Evolutionary conservation across 2,797 vertebrate species (phyloP), one percentile per base, ranked within the genome.

Genomic region (Rhabdophis nuchalis): DNA sequence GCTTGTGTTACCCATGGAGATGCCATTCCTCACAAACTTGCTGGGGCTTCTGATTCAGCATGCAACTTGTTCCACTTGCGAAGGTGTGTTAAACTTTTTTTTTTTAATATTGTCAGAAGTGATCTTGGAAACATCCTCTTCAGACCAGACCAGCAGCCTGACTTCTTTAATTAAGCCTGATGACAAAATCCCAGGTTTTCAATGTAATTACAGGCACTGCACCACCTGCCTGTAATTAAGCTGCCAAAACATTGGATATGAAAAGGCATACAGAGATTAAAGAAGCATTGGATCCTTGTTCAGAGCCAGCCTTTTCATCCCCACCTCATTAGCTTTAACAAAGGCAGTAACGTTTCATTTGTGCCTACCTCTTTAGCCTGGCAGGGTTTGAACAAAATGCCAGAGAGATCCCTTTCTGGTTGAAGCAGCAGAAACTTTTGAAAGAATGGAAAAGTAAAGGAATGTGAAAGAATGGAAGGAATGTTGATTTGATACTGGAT

Each of bases 221-320:
- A 96, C 95, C 96, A 97, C 95, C 96, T 97, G 96, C 88, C 93
- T 96, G 95, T 94, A 96, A 97, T 97, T 97, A 96, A 96, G 91
- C 94, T 96, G 96, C 96, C 96, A 97, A 96, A 97, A 96, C 96
- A 97, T 95, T 97, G 96, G 94, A 91, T 93, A 89, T 95, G 93
- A 96, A 97, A 93, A 93, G 93, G 93, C 95, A 93, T 93, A 89
- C 91, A 10, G 89, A 95, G 91, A 93, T 14, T 9, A 46, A 92
- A 92, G 54, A 46, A 88, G 46, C 25, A 10, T 46, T 46, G 46
- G 72, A 94, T 95, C 91, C 41, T 46, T 95, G 90, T 0, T n/a
- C 82, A 94, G 90, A 85, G 92, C 91, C 87, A 94, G 85, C 86
- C 58, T 96, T 94, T 86, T 86, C 95, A 96, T 95, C 90, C 91